Evolutionary conservation across 2,113 vertebrate species (phyloP).

Genomic region (Mustela nigripes): DNA sequence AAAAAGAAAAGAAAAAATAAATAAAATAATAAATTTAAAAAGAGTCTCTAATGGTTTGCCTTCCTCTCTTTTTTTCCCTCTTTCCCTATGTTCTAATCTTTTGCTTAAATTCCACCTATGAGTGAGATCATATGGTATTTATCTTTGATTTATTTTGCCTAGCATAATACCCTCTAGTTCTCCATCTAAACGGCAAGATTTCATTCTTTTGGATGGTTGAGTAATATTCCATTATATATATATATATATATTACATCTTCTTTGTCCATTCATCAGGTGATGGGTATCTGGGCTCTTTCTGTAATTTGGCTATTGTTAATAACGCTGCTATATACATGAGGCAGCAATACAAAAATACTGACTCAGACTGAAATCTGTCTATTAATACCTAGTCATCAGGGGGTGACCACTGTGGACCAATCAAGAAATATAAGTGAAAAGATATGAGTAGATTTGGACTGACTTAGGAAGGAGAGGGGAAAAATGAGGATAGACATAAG

Average conservation of each 20-base stretch:
- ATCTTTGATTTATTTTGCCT: not conserved
- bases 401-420: not conserved
- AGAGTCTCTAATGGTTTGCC: not conserved
- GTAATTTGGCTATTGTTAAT: not conserved
- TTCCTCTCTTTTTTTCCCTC: not conserved
- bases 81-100: not conserved
- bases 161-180: not conserved
- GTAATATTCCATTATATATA: not conserved
- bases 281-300: not conserved
- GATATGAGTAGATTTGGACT: not conserved
- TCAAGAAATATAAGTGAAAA: not conserved
- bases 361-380: not conserved
- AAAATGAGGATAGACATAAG: not conserved
- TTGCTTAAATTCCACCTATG: not conserved
- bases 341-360: not conserved
- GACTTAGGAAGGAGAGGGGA: not conserved
- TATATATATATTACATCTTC: not conserved
- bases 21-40: too few relatives aligned
- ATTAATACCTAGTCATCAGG: not conserved
- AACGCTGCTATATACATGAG: not conserved
- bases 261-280: not conserved
- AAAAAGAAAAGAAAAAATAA: too few relatives aligned
- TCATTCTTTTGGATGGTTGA: not conserved
- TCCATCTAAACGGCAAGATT: not conserved
- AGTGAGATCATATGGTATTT: not conserved